phyloP scores from a whole-genome alignment of 2,113 vertebrate species.

The Cairina moschata region DNA sequence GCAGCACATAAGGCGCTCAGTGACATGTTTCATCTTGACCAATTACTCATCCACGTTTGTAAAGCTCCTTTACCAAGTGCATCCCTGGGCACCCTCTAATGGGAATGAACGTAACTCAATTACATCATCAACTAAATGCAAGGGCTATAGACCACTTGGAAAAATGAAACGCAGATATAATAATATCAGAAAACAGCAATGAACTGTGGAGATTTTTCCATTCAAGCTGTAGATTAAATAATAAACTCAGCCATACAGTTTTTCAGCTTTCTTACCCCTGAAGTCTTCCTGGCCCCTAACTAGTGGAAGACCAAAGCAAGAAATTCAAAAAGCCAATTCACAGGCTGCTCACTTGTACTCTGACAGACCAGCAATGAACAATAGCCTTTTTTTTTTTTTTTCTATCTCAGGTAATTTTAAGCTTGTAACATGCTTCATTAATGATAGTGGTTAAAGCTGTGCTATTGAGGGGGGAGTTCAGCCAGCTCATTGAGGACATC shows the following conservation, averaged over 20 bases:
- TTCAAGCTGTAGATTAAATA: background rate
- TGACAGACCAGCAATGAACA: background rate
- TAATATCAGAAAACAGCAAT: background rate
- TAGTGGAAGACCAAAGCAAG: background rate
- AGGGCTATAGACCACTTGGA: background rate
- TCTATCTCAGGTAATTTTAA: background rate
- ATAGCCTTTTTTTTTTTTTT: background rate
- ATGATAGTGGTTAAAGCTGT: background rate
- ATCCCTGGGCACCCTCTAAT: background rate
- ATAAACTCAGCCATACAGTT: background rate
- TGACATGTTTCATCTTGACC: background rate
- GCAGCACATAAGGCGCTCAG: background rate
- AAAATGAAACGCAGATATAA: background rate
- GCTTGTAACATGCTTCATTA: background rate
- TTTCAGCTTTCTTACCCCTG: background rate
- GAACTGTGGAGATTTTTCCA: background rate
- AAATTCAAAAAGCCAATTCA: background rate
- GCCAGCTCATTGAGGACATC: background rate
- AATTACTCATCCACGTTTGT: background rate
- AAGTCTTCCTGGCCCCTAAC: background rate
- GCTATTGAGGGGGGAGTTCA: background rate
- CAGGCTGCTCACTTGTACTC: background rate
- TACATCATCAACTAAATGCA: background rate
- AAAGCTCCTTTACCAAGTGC: background rate
- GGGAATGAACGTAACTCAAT: background rate